These are phyloP conservation scores for Caenorhabditis virilis DNA, from an alignment of 2,888 invertebrate species.

Conservation along the genomic window DNA sequence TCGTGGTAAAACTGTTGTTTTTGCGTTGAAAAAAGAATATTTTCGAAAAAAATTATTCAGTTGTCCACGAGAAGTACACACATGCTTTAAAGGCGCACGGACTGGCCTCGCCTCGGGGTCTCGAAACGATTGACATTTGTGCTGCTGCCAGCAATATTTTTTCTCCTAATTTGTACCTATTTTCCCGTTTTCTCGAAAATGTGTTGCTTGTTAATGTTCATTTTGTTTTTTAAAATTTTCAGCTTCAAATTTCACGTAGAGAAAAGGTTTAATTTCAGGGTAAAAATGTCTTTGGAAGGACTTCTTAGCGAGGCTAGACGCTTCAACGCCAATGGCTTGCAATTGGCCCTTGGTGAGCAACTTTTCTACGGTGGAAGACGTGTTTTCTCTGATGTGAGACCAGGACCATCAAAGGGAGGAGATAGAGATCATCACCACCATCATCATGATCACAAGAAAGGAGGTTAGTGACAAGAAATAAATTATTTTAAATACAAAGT, in stretches of 20 bases:
- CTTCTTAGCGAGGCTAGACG: conserved; percentile 48
- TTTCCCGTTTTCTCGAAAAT: not conserved
- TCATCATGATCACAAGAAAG: conserved; percentile 8
- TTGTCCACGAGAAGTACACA: conserved; percentile 2
- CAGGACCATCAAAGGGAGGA: conserved; percentile 12
- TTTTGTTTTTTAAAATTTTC: not conserved
- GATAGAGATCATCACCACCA: no score
- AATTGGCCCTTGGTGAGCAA: conserved; percentile 49
- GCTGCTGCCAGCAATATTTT: no score
- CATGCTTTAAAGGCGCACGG: conserved; percentile 2
- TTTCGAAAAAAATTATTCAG: not conserved
- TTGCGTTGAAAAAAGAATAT: not conserved
- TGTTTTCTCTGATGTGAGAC: conserved; percentile 42
- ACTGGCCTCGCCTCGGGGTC: no score
- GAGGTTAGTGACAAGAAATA: no score
- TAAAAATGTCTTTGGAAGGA: conserved; percentile 51
- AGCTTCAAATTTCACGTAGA: not conserved
- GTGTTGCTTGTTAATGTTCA: not conserved
- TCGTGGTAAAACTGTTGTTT: not conserved
- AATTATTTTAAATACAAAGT: no score
- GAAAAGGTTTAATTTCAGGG: not conserved
- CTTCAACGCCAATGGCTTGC: conserved; percentile 40
- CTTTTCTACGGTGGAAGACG: conserved; percentile 51
- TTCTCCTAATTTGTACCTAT: no score
- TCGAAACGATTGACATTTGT: no score